Evolutionary conservation across 2,113 vertebrate genomes (phyloP), one percentile per base, ranked within the genome.

Genomic region (Rhinolophus sinicus): DNA sequence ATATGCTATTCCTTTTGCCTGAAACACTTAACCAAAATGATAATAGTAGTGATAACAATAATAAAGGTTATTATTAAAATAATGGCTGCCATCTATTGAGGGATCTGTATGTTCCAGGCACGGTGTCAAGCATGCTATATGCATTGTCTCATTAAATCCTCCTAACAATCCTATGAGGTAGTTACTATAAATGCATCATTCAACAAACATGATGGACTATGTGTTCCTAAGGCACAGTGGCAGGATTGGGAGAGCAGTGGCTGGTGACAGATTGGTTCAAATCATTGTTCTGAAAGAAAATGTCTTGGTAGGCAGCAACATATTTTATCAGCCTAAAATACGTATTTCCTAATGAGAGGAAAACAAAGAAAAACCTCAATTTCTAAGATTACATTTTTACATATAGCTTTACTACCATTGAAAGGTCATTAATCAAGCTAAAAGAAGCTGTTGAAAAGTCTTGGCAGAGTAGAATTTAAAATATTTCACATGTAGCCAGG

Each of bases 401-500:
- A 80, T 93, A 69, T 28, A 40, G 26, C 40, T 92, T 95, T 73
- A 73, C 56, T 72, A 38, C 33, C 44, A 64, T 78, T 88, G 40
- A 96, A 84, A 69, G 5, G 24, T 78, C 11, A 35, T 72, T 64
- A 80, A 90, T 38, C 91, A 85, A 35, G 15, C 8, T 80, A 73
- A 85, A 72, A 92, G 44, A 64, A 92, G 52, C 47, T 72, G 30
- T 82, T 77, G 44, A 88, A 96, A 94, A 88, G 35, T 78, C 44
- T 56, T 77, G 69, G 52, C 54, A 19, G 67, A 69, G 1, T 30
- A 62, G 22, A 13, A 60, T 91, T 70, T 52, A 64, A 92, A 94
- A 60, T 58, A 81, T 56, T 83, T 92, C 9, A 62, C 40, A 24
- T 67, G 40, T 88, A 89, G 64, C 28, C 30, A 88, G 47, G 44